Percentiles rank a stretch among this genome's conserved stretches.
Conservation (phyloP, 2,797 vertebrate species). For the Euphonia xanthogaster region DNA sequence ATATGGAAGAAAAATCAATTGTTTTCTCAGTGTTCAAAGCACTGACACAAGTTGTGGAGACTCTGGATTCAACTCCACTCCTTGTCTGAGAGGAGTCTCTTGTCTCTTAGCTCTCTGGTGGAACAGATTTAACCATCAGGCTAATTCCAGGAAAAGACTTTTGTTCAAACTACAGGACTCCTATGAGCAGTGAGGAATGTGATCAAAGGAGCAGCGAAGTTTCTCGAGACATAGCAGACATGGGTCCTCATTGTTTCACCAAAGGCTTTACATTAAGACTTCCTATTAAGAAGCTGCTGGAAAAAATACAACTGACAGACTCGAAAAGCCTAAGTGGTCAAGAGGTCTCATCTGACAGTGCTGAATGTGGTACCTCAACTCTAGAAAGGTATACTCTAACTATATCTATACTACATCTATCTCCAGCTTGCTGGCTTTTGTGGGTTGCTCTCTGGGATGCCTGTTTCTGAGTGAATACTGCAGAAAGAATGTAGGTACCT, state of each 20-base stretch:
- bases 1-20: neutral
- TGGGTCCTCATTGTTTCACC: neutral
- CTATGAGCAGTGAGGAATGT: neutral
- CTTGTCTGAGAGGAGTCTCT: neutral
- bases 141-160: neutral
- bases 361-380: neutral
- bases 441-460: neutral
- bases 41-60: neutral
- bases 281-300: neutral
- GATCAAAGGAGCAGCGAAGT: neutral
- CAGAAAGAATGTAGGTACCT: neutral
- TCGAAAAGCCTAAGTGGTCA: neutral
- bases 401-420: neutral
- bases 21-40: neutral
- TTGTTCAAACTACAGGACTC: neutral
- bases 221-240: neutral
- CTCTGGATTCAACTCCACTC: neutral
- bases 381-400: neutral
- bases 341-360: neutral
- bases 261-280: neutral
- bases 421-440: neutral
- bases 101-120: neutral
- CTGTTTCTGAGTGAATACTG: neutral
- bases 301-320: neutral
- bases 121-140: neutral